Conservation (phyloP, 2,888 invertebrate genomes). For the Lottia gigantea region DNA sequence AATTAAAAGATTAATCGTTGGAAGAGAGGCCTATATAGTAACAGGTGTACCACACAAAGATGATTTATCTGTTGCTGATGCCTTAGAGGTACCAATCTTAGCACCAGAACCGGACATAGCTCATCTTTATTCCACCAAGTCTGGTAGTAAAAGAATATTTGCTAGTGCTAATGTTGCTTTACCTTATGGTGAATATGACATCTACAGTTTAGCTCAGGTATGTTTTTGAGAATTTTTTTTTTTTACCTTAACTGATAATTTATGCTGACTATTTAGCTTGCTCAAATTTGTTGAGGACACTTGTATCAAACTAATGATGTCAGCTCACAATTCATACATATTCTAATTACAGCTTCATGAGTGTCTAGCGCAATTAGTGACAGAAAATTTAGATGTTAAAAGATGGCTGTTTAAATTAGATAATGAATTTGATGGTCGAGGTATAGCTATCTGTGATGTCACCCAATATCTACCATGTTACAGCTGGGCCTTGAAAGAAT, state of each 20-base stretch:
- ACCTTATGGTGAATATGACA: constrained; percentile 67
- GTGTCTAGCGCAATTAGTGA: constrained; percentile 66
- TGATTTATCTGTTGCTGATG: constrained; percentile 65
- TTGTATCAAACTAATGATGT: no score
- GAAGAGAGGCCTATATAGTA: constrained; percentile 66
- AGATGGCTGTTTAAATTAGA: constrained; percentile 68
- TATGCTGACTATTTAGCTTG: no score
- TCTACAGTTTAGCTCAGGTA: constrained; percentile 67
- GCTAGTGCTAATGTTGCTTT: constrained; percentile 61
- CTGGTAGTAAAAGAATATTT: constrained; percentile 67
- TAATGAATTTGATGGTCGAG: constrained; percentile 66
- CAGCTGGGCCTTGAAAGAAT: constrained; percentile 64
- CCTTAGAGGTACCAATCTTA: constrained; percentile 63
- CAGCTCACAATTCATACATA: no score
- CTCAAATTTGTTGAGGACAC: no score
- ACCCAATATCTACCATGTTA: constrained; percentile 62
- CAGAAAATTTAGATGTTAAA: constrained; percentile 64
- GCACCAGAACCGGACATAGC: constrained; percentile 66
- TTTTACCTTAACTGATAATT: no score
- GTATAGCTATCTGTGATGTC: constrained; percentile 66
- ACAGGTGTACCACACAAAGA: constrained; percentile 65
- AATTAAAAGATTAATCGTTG: constrained; percentile 64
- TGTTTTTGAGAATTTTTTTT: no score
- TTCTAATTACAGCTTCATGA: constrained; percentile 61
- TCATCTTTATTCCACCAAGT: constrained; percentile 66